These are phyloP conservation scores for Champsocephalus esox DNA, from an alignment of 2,797 vertebrate species.

Conservation along the genomic window DNA sequence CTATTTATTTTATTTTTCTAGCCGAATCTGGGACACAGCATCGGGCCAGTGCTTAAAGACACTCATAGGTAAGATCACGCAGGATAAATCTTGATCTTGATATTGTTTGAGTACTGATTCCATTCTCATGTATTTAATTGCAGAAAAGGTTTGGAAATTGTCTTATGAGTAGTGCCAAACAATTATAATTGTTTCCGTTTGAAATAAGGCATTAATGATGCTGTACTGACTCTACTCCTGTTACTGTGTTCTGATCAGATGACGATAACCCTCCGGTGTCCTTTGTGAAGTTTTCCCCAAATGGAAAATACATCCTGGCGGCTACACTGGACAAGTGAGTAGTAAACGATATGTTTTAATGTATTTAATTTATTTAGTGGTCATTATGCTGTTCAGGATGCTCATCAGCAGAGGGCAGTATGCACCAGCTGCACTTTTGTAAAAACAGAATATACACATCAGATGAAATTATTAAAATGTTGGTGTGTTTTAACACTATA, in stretches of 20 bases:
- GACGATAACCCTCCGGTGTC: constrained; percentile 99
- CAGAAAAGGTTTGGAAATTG: not conserved
- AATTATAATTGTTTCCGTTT: not conserved
- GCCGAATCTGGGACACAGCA: constrained; percentile 99
- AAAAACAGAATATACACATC: too few relatives aligned
- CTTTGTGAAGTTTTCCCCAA: constrained; percentile 98
- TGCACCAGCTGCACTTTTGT: not conserved
- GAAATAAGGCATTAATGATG: not conserved
- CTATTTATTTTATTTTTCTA: constrained; percentile 58
- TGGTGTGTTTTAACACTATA: too few relatives aligned
- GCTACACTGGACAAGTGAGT: constrained; percentile 98
- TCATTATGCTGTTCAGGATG: not conserved
- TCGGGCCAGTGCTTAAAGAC: constrained; percentile 99
- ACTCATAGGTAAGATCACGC: constrained; percentile 91
- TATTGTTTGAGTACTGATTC: not conserved
- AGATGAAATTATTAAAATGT: not conserved
- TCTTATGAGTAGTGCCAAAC: not conserved
- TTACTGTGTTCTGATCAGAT: constrained; percentile 77
- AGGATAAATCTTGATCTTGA: not conserved
- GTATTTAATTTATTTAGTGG: rapidly evolving
- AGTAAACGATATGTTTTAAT: not conserved
- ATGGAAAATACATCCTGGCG: constrained; percentile 98
- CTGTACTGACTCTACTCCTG: not conserved
- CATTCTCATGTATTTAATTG: not conserved
- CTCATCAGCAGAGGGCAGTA: constrained; percentile 62